Evolutionary conservation across 2,113 vertebrate species (phyloP).

Genomic region (Coreoperca whiteheadi): DNA sequence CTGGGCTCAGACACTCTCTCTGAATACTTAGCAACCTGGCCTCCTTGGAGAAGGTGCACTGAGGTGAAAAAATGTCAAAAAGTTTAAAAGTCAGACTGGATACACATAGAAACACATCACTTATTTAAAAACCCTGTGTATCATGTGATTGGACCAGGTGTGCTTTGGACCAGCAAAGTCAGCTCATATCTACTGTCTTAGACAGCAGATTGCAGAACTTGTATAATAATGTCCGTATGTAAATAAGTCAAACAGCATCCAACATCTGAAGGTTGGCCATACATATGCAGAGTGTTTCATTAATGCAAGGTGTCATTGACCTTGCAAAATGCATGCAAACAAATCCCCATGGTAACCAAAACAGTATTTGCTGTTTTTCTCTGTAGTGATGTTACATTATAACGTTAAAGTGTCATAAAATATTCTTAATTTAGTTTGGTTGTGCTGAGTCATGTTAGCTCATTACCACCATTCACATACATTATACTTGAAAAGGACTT

Average conservation of each 20-base stretch:
- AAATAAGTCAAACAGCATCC: neutral
- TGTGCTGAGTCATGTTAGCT: neutral
- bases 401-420: neutral
- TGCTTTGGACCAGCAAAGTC: neutral
- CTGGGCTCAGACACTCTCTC: slow-evolving; percentile 27
- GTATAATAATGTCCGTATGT: neutral
- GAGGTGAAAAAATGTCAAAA: slow-evolving; percentile 51
- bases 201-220: neutral
- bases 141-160: neutral
- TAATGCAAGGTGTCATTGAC: neutral
- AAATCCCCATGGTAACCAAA: neutral
- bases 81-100: slow-evolving; percentile 29
- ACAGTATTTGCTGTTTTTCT: neutral
- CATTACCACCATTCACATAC: neutral
- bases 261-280: neutral
- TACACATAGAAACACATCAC: slow-evolving; percentile 4
- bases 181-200: neutral
- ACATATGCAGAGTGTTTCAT: neutral
- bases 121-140: slow-evolving; percentile 21
- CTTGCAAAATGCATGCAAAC: neutral
- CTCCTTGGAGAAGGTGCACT: slow-evolving; percentile 17
- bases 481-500: neutral
- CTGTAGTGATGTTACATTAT: neutral
- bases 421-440: neutral
- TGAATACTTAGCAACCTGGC: neutral